Evolutionary conservation across 1,140 invertebrate genomes (phyloP), one percentile per base, ranked within the genome.

Genomic region (Myzus persicae): DNA sequence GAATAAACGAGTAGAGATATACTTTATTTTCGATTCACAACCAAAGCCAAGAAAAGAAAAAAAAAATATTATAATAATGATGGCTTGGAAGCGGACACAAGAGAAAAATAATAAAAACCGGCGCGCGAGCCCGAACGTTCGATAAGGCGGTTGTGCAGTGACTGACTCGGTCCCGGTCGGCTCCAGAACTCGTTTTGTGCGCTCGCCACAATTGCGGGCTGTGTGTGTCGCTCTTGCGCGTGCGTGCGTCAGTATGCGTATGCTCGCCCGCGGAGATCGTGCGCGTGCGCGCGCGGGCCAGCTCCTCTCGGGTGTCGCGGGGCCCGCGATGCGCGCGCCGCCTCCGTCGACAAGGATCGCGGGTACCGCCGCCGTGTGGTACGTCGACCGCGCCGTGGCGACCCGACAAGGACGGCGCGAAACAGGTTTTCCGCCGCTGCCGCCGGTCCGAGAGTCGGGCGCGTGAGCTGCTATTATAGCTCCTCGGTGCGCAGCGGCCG

Each of bases 381-480:
- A 76, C 46, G 44, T 42, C 36, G n/a, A 22, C 31, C 44, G 8
- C 44, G 5, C 26, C 91, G 59, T 76, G 76, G 76, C 44, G 91
- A 92, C 91, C 91, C 76, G 91, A 92, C 91, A 92, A 92, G 91
- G 91, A 92, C 91, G 91, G 91, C 91, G 59, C 40, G 91, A 92
- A 92, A 92, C 91, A 48, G 91, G 91, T 92, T 92, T 92, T n/a
- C 67, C 7, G 40, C 14, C 18, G 54, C 89, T 4, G 51, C 42
- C 85, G 85, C 44, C 44, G 18, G 84, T 20, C 46, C 87, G 44
- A 36, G 87, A 48, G 88, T 51, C 51, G 42, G 76, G 67, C 40
- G 67, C 42, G 76, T 7, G 90, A 54, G 67, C n/a, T 91, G n/a
- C 76, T 36, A 82, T 38, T 20, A 38, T 24, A 82, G 54, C 44